Evolutionary conservation across 2,797 vertebrate genomes (phyloP).

Genomic region (Brachyalestes nurse): DNA sequence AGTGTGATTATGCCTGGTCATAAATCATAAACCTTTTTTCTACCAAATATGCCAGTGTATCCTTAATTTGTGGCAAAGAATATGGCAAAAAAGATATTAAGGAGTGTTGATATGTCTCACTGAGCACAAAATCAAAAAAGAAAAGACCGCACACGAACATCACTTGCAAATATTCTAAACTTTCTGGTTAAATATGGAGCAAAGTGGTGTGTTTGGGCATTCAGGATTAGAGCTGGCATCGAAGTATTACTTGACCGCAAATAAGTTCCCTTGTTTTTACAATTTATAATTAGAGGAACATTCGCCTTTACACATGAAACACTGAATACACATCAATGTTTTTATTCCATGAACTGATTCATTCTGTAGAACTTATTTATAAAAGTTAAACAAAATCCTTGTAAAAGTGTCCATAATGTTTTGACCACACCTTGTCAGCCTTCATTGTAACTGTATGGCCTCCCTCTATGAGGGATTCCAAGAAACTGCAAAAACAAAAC

Average conservation of each 20-base stretch:
- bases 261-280: background rate
- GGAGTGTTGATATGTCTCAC: background rate
- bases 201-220: background rate
- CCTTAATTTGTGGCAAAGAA: background rate
- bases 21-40: background rate
- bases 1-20: background rate
- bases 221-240: background rate
- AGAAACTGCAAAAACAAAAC: conserved; percentile 17
- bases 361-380: background rate
- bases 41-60: background rate
- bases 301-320: background rate
- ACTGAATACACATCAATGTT: background rate
- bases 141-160: background rate
- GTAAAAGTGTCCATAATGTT: background rate
- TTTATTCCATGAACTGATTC: conserved; percentile 1
- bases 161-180: too few relatives aligned
- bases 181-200: too few relatives aligned
- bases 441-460: background rate
- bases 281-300: too few relatives aligned
- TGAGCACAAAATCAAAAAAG: background rate
- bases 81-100: too few relatives aligned
- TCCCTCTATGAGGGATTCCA: conserved; percentile 1
- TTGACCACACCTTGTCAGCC: background rate
- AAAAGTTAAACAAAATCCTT: conserved; percentile 5
- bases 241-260: background rate